Percentiles rank a stretch among this genome's conserved stretches.
Conservation (phyloP, 2,888 invertebrate species). For the Caenorhabditis zanzibari region DNA sequence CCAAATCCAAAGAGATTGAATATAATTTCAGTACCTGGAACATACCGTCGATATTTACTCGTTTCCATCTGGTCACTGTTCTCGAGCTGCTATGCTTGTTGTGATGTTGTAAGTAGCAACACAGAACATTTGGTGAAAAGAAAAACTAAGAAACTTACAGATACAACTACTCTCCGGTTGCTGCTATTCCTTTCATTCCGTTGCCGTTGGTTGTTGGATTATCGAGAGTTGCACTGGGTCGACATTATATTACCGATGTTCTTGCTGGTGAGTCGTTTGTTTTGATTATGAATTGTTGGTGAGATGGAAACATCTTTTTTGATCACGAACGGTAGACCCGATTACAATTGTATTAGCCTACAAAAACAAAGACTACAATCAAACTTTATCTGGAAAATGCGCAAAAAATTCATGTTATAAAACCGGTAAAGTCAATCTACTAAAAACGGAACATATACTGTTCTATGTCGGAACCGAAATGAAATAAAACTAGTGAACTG, state of each 20-base stretch:
- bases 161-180: conserved; percentile 24
- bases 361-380: too few relatives aligned
- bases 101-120: conserved; percentile 83
- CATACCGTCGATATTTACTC: conserved; percentile 89
- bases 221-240: conserved; percentile 90
- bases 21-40: conserved; percentile 43
- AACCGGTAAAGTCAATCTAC: too few relatives aligned
- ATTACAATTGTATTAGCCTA: too few relatives aligned
- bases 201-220: conserved; percentile 87
- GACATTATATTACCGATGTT: conserved; percentile 93
- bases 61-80: conserved; percentile 96
- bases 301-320: too few relatives aligned
- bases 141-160: conserved; percentile 7
- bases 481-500: too few relatives aligned
- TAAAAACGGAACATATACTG: too few relatives aligned
- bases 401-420: too few relatives aligned
- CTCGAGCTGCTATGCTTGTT: conserved; percentile 89
- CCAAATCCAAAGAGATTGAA: neutral
- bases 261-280: conserved; percentile 87
- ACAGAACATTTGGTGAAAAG: neutral
- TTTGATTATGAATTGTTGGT: neutral
- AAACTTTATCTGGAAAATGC: too few relatives aligned
- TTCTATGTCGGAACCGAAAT: too few relatives aligned
- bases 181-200: conserved; percentile 30
- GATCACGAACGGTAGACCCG: too few relatives aligned